Base-by-base conservation (phyloP, 2,113 vertebrate genomes). In the Sapajus apella region DNA sequence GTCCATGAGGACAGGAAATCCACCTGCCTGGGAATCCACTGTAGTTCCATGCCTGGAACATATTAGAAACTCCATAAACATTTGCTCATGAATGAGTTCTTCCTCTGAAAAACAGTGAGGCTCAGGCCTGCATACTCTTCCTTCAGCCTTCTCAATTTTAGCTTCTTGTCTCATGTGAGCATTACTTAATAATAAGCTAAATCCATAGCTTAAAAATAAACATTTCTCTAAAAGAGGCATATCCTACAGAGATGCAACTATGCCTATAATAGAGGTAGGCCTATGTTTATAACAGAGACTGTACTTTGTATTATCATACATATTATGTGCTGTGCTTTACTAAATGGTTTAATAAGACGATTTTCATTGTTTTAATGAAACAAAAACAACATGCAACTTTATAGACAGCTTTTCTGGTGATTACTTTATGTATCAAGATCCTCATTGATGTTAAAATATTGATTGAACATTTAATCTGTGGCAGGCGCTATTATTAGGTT, bases 71-170 rank as follows among this genome's bases (percentile, higher is more conserved):
- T 37, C 52, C 72, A 47, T 73, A 72, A 92, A 79, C 64, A 92
- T 45, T 21, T 95, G 30, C 43, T 83, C 25, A 64, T 55, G 81
- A 89, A 72, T 72, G 40, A 88, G 45, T 43, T 75, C 17, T 79
- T 96, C 80, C 32, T 76, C 73, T 84, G 70, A 82, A 83, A 82
- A 88, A 73, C 55, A 37, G 37, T 86, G n/a, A 89, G 77, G 30
- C 20, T n/a, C 50, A 32, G 68, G n/a, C 45, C n/a, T 95, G 56
- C 56, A 37, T 20, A 76, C 20, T 52, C 21, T 88, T 68, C 32
- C n/a, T 76, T 91, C 90, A 96, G 61, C 70, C 32, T 83, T 87
- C 79, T 91, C 45, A 27, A 45, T n/a, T 68, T 93, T 86, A 73
- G 11, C 21, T 90, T 81, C 91, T 88, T 32, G 58, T 61, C 37